Base-by-base conservation (phyloP, 2,888 invertebrate species). In the Sturmia bella region DNA sequence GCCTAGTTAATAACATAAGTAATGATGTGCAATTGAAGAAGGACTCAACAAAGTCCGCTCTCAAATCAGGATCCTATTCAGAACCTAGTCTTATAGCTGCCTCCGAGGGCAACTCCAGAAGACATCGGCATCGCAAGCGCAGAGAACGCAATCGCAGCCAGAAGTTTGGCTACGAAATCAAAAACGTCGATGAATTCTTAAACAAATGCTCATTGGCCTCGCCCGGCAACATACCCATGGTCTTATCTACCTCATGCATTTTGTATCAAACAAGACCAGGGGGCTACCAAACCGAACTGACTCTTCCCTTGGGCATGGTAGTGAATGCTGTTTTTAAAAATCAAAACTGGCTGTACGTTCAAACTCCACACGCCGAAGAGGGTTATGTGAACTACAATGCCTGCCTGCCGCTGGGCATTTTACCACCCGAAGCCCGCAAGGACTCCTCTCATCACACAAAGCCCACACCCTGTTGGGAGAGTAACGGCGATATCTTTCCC, bases 321-420 rank as follows among this genome's bases (percentile, higher is more conserved):
- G 96, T 96, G 12, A 96, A 96, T 89, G 96, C 96, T 0, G 95
- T 96, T 27, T 96, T 96, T 90, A 96, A 96, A 89, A 96, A 95
- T 87, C 94, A 96, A 86, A 94, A 94, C 86, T 96, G 96, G 96
- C 90, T 96, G 43, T 96, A 96, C 87, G 96, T 95, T 17, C 96
- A 96, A 89, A 96, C 96, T 0, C 96, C 96, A 2, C 96, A 96
- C 85, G 95, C 95, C 0, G 95, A 96, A 85, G 96, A 96, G 89
- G 96, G 96, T 0, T 96, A 96, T 86, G 94, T 96, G 21, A 92
- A 94, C 83, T 96, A 96, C 84, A 93, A 93, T 15, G 94, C 95
- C 2, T 96, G 96, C 87, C 89, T 96, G 83, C 96, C 96, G 1
- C 90, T 96, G 64, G 96, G 96, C 27, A 95, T 95, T 85, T 87